Evolutionary conservation across 2,797 vertebrate species (phyloP).

Genomic region (Glyptemys insculpta): DNA sequence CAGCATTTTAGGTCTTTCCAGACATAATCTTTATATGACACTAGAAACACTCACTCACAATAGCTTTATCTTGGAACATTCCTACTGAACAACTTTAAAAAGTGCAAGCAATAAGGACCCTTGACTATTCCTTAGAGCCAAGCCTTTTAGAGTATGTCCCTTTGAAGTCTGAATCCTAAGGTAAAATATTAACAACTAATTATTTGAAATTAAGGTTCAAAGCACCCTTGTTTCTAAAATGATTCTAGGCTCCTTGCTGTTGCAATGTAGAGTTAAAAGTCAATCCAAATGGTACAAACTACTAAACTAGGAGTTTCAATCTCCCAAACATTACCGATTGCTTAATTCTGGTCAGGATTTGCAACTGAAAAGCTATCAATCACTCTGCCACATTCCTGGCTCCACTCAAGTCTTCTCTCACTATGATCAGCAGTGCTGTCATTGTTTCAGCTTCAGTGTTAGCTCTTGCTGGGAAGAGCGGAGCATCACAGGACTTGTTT

Average conservation of each 20-base stretch:
- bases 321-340: not conserved
- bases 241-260: conserved; percentile 4
- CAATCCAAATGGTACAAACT: not conserved
- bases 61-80: conserved; percentile 51
- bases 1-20: conserved; percentile 9
- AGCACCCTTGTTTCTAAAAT: conserved; percentile 54
- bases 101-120: conserved; percentile 56
- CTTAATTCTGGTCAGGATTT: not conserved
- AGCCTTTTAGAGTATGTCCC: conserved; percentile 19
- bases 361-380: not conserved
- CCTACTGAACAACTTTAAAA: conserved; percentile 54
- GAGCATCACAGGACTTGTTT: conserved; percentile 22
- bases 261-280: not conserved
- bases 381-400: not conserved
- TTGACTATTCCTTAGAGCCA: conserved; percentile 29
- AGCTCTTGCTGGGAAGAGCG: not conserved
- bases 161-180: conserved; percentile 70
- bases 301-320: not conserved
- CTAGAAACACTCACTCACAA: conserved; percentile 52
- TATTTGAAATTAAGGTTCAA: conserved; percentile 70
- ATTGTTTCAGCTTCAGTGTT: not conserved
- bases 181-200: conserved; percentile 55
- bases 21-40: conserved; percentile 24
- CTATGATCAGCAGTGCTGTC: not conserved
- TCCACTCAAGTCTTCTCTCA: not conserved